Base-by-base conservation (phyloP, 2,888 invertebrate genomes). In the Meloe dianella region DNA sequence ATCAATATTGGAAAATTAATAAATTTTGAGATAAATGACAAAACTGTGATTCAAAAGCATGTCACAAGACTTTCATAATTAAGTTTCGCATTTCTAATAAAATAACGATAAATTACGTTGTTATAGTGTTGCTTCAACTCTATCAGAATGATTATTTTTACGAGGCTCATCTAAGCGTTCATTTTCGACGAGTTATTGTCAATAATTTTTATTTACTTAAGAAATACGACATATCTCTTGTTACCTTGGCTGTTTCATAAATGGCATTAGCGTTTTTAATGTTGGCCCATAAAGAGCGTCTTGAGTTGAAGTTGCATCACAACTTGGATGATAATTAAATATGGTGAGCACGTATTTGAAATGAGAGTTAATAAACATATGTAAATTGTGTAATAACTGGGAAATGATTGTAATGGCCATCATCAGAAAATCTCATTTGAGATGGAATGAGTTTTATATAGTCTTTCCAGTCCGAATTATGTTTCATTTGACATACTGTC, bases 401-500 rank as follows among this genome's bases (percentile, higher is more conserved):
- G 76, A 79, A 80, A 79, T 79, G 74, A 80, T 78, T 78, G 77
- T 78, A 76, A 79, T 71, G 75, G 77, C 74, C 75, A 76, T 77
- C 78, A 77, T 78, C 78, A 76, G 78, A 75, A 74, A 78, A 79
- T 79, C 80, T 80, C 80, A 80, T 81, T 80, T 79, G 76, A 75
- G 70, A 75, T 72, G 75, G 72, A 74, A 74, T 72, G 75, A 71
- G 73, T 73, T 74, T 74, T 75, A 77, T 79, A 78, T 78, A 78
- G 75, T 65, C 67, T 72, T 74, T 74, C 74, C 8, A 8, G 9
- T 47, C 20, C 20, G 10, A 47, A 9, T 72, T 71, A 71, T 75
- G 77, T 76, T 79, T 78, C 78, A 78, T 80, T 79, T 80, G 81
- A 81, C 80, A 78, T 78, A 77, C 78, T 76, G 78, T 78, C 79